Evolutionary conservation across 2,797 vertebrate species (phyloP), one percentile per base, ranked within the genome.

Genomic region (Microtus agrestis): DNA sequence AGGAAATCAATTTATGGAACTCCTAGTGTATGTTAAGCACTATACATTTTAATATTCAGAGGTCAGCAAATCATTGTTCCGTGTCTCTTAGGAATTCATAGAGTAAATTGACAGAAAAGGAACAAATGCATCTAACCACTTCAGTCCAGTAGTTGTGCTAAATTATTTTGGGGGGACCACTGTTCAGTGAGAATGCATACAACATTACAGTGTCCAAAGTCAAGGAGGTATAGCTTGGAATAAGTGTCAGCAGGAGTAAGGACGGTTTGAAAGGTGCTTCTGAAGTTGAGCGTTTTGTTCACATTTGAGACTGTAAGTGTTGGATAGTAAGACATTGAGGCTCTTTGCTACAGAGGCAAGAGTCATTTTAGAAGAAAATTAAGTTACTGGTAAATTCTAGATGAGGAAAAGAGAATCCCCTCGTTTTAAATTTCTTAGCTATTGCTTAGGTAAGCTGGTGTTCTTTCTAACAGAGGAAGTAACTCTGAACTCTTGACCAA

Each of bases 401-500:
- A 76, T 91, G 77, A 46, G 94, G 48, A 63, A 96, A 73, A 88
- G 54, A 61, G 54, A 96, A 63, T 89, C 37, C 21, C 23, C 27
- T 93, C 59, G 61, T 93, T 97, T 95, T 97, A 84, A 65, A 69
- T 97, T 65, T 95, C 65, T 85, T 89, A 94, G 65, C 90, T 77
- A 10, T 88, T 91, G 85, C 89, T 94, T 95, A 95, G 89, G 65
- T 94, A 95, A 94, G 67, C 95, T 95, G 87, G 63, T 87, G 37
- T 54, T 95, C 67, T 89, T 94, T 93, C 81, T 89, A 97, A 91
- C 37, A 96, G 78, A 93, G 94, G 89, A 95, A 97, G 93, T 96
- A 77, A 87, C 86, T 92, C 61, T 97, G 96, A 97, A 97, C 95
- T 95, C 86, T 97, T 96, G 93, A 96, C 94, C 94, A 96, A 96